phyloP scores from a whole-genome alignment of 2,113 vertebrate species.

The Butorides virescens region DNA sequence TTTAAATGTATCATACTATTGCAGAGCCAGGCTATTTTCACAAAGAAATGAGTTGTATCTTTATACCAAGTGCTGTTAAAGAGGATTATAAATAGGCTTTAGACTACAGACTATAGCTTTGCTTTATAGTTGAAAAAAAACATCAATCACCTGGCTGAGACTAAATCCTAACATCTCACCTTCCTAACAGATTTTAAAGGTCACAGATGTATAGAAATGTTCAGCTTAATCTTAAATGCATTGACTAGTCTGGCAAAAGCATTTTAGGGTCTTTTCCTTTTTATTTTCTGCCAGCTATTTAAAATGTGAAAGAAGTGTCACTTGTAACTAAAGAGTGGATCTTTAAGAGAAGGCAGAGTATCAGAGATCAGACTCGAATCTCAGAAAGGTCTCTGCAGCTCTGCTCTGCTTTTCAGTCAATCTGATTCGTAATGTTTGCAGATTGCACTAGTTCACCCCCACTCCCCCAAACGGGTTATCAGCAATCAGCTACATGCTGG shows the following conservation, averaged over 20 bases:
- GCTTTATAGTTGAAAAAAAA: conserved; percentile 55
- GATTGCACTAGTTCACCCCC: conserved; percentile 54
- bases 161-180: conserved; percentile 64
- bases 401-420: conserved; percentile 64
- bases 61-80: conserved; percentile 55
- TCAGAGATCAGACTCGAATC: not conserved
- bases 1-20: not conserved
- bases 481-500: conserved; percentile 70
- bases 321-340: conserved; percentile 28
- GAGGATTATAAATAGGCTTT: conserved; percentile 65
- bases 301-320: conserved; percentile 56
- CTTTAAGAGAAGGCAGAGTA: conserved; percentile 24
- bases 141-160: conserved; percentile 60
- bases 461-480: conserved; percentile 48
- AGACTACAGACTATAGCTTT: conserved; percentile 56
- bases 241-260: conserved; percentile 42
- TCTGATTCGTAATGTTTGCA: conserved; percentile 69
- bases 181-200: conserved; percentile 68
- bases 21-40: conserved; percentile 41
- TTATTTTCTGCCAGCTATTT: conserved; percentile 54
- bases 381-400: conserved; percentile 12
- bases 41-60: conserved; percentile 61
- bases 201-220: conserved; percentile 61
- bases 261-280: conserved; percentile 24
- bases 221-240: conserved; percentile 62